Percentiles rank a stretch among this genome's conserved stretches.
Conservation (phyloP, 1,140 invertebrate genomes). For the Macrotrachela quadricornifera region DNA sequence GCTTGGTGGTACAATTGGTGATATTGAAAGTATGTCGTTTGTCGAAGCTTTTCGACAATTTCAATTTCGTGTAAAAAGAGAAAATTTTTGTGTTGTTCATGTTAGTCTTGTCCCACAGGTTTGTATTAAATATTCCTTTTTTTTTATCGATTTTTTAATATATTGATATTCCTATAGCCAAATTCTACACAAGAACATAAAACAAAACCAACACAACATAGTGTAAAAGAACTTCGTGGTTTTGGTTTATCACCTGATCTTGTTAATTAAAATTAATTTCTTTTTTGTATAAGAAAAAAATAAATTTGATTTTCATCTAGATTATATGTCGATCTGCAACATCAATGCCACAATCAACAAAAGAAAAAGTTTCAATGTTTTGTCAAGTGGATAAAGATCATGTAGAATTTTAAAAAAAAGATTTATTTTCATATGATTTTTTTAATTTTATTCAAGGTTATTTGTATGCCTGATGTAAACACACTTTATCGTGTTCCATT, state of each 20-base stretch:
- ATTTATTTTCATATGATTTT: constrained; percentile 11
- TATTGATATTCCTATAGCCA: constrained; percentile 30
- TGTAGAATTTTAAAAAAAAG: constrained; percentile 24
- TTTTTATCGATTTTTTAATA: no score
- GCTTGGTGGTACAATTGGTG: constrained; percentile 85
- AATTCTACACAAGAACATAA: constrained; percentile 78
- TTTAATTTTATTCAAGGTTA: constrained; percentile 42
- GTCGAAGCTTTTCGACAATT: constrained; percentile 93
- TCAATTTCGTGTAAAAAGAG: constrained; percentile 65
- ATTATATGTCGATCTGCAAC: constrained; percentile 78
- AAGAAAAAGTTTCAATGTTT: constrained; percentile 86
- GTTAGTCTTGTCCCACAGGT: constrained; percentile 69
- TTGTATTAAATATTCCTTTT: no score
- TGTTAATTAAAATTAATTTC: constrained; percentile 21
- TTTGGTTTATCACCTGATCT: constrained; percentile 84
- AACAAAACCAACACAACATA: constrained; percentile 91
- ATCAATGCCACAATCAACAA: constrained; percentile 52
- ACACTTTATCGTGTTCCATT: constrained; percentile 89
- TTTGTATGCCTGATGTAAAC: constrained; percentile 75
- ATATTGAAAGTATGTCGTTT: constrained; percentile 98
- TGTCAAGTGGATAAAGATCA: constrained; percentile 80
- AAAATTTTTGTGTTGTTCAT: constrained; percentile 85
- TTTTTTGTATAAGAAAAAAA: neutral
- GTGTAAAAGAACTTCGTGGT: constrained; percentile 68
- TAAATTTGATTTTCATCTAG: constrained; percentile 13